These are phyloP conservation scores for Darevskia mixta DNA, from an alignment of 2,797 vertebrate species.

Conservation along the genomic window DNA sequence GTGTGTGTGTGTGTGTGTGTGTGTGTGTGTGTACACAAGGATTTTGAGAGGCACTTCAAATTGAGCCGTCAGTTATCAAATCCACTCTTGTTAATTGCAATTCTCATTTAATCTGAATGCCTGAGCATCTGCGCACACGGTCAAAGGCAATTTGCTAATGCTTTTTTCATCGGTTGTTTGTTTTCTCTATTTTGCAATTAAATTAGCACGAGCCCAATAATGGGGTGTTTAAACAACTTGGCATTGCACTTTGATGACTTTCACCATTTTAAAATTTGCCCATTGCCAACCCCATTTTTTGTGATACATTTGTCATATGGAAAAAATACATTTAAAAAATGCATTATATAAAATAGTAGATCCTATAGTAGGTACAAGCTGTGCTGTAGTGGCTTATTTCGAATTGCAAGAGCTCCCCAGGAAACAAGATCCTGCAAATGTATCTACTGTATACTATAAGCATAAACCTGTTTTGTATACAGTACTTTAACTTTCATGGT, in stretches of 20 bases:
- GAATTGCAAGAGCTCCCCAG: not conserved
- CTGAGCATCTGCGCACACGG: slow-evolving; percentile 59
- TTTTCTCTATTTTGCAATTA: slow-evolving; percentile 53
- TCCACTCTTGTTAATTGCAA: slow-evolving; percentile 47
- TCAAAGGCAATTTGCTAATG: slow-evolving; percentile 50
- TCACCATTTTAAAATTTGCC: not conserved
- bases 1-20: no score
- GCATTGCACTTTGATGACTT: not conserved
- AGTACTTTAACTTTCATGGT: not conserved
- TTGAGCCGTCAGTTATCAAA: slow-evolving; percentile 52
- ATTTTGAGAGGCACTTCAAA: slow-evolving; percentile 40
- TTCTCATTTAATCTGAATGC: slow-evolving; percentile 56
- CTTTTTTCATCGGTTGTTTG: slow-evolving; percentile 54
- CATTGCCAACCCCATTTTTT: not conserved
- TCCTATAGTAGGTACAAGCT: not conserved
- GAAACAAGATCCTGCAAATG: not conserved
- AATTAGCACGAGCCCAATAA: slow-evolving; percentile 30
- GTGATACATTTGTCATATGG: not conserved
- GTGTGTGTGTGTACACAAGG: not conserved
- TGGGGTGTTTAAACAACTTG: not conserved
- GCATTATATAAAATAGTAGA: not conserved
- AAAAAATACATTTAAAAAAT: not conserved
- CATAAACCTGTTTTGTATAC: not conserved
- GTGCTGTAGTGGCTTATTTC: not conserved
- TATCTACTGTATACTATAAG: not conserved